phyloP scores from a whole-genome alignment of 2,797 vertebrate genomes.

The Microcaecilia unicolor region DNA sequence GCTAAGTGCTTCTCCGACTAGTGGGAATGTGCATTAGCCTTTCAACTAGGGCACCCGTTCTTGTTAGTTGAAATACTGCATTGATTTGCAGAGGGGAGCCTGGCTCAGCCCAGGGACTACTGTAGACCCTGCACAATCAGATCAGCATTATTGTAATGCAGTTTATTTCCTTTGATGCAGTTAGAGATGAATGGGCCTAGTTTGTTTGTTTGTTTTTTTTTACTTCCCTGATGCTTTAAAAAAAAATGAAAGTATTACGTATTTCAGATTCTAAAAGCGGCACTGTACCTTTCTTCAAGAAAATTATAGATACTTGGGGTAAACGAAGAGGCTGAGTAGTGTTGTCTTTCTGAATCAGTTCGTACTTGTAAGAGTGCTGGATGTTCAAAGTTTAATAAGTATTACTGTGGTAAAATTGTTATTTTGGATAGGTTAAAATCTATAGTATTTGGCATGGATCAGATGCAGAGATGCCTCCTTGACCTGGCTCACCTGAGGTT shows the following conservation, averaged over 20 bases:
- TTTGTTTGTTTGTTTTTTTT: slow-evolving; percentile 24
- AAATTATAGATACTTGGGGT: too few species aligned
- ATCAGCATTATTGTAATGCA: slow-evolving; percentile 43
- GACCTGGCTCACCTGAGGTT: too few species aligned
- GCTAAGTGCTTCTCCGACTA: slow-evolving; percentile 55
- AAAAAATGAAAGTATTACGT: slow-evolving; percentile 4
- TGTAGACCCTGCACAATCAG: slow-evolving; percentile 40
- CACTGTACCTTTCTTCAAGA: too few species aligned
- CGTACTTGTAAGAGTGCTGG: too few species aligned
- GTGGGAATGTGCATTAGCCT: slow-evolving; percentile 36
- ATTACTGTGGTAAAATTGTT: too few species aligned
- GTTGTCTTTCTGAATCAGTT: too few species aligned
- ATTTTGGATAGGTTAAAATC: too few species aligned
- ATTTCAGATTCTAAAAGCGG: not conserved
- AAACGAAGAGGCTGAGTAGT: too few species aligned
- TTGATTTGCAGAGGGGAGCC: slow-evolving; percentile 51
- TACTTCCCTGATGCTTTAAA: slow-evolving; percentile 31
- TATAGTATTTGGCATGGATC: too few species aligned
- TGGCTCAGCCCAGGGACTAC: too few species aligned
- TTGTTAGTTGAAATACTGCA: slow-evolving; percentile 57
- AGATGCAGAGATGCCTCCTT: too few species aligned
- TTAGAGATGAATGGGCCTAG: slow-evolving; percentile 26
- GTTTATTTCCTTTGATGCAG: slow-evolving; percentile 31
- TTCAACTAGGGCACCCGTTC: slow-evolving; percentile 60
- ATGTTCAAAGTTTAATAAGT: too few species aligned